A percentile compares a stretch with the other conserved stretches of the same genome.
These are phyloP conservation scores for Dreissena rostriformis DNA, from an alignment of 1,140 invertebrate species.

Conservation along the genomic window DNA sequence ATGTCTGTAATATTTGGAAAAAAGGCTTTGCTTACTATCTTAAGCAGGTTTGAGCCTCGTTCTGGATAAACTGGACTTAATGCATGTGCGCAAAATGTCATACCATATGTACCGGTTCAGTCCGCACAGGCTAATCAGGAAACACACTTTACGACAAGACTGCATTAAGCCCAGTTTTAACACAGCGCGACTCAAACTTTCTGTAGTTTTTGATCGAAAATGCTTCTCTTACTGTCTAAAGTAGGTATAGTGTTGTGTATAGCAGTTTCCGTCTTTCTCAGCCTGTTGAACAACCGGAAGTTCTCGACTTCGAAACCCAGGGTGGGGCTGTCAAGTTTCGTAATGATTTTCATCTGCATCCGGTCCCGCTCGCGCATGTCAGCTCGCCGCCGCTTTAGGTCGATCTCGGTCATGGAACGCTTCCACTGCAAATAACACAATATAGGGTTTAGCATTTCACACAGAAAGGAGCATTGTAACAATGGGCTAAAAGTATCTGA, in stretches of 20 bases:
- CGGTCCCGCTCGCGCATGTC: conserved; percentile 37
- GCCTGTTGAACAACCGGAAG: conserved; percentile 32
- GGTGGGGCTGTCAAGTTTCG: conserved; percentile 28
- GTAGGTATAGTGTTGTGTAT: conserved; percentile 51
- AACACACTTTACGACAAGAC: no score
- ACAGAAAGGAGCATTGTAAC: no score
- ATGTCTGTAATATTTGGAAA: no score
- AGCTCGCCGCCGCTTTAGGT: conserved; percentile 27
- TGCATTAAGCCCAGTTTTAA: not conserved
- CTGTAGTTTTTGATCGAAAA: not conserved
- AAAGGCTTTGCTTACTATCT: no score
- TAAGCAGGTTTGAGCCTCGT: no score
- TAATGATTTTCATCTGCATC: conserved; percentile 37
- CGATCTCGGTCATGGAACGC: conserved; percentile 27
- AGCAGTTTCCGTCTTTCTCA: conserved; percentile 41
- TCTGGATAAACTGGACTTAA: no score
- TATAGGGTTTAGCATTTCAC: no score
- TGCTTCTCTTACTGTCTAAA: conserved; percentile 24
- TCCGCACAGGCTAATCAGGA: no score
- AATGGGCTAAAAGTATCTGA: no score
- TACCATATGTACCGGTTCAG: no score
- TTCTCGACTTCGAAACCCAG: conserved; percentile 46
- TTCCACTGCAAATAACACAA: conserved; percentile 42
- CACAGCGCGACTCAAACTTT: not conserved
- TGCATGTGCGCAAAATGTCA: no score